Evolutionary conservation across 2,888 invertebrate species (phyloP).

Genomic region (Pristionchus entomophagus): DNA sequence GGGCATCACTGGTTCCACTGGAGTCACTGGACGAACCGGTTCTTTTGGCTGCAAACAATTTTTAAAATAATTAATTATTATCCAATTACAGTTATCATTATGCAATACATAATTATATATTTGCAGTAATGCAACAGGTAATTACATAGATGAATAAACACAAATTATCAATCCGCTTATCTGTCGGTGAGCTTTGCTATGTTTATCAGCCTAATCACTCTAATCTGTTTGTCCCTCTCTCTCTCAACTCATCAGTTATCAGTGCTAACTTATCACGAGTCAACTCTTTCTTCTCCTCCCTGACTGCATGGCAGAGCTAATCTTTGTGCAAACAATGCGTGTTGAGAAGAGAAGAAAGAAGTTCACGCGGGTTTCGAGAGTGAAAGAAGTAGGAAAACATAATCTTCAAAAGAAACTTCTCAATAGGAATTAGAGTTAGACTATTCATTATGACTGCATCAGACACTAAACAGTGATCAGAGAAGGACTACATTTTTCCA

Average conservation of each 20-base stretch:
- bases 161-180: neutral
- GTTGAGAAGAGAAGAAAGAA: neutral
- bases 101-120: neutral
- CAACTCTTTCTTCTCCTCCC: neutral
- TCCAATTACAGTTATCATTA: neutral
- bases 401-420: too few species aligned
- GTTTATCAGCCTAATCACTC: neutral
- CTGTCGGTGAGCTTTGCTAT: too few species aligned
- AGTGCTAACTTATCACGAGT: neutral
- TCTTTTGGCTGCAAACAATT: conserved; percentile 68
- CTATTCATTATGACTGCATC: too few species aligned
- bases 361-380: neutral
- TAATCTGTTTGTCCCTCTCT: neutral
- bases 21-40: conserved; percentile 70
- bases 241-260: neutral
- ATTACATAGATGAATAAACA: neutral
- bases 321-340: neutral
- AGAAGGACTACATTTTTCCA: too few species aligned
- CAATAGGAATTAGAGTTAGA: too few species aligned
- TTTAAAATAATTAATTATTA: conserved; percentile 2
- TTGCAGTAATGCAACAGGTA: neutral
- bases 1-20: conserved; percentile 67
- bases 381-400: neutral
- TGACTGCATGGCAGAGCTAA: neutral
- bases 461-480: too few species aligned